Evolutionary conservation across 2,888 invertebrate species (phyloP), one percentile per base, ranked within the genome.

Genomic region (Ophion costatus): DNA sequence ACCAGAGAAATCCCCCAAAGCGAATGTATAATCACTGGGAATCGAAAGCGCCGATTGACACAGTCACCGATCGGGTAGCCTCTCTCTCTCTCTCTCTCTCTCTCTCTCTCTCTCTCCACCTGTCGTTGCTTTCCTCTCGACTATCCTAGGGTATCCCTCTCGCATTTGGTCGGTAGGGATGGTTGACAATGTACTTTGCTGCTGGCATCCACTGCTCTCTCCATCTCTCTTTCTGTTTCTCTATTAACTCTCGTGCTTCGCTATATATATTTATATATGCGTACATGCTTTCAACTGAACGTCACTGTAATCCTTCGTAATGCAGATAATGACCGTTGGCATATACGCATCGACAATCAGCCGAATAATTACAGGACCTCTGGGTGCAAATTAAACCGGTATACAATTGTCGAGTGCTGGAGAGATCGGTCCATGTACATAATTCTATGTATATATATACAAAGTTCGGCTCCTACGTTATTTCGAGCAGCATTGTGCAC

Each of bases 251-350:
- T 24, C 75, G 59, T 66, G 45, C 59, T 42, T 29, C 11, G 56
- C 56, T 69, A 67, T 77, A 77, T 85, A 75, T 69, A 77, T 73
- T 20, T 80, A 67, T 67, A 80, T 75, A 63, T 66, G 51, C 38
- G 71, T 77, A 57, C 57, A 51, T 67, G 76, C 73, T 71, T 88
- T 87, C 83, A 85, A 83, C 82, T 88, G 88, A 86, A 88, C 88
- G 88, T 90, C 89, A 89, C 90, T 90, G 89, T 90, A 90, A 91
- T 91, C 91, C 90, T 90, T 90, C 90, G 92, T 91, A 91, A 91
- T 91, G 90, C 90, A 89, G 89, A 90, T 91, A 92, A 90, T 88
- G 86, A 85, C 82, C 87, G 85, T 79, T 61, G 81, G 89, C 64
- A 88, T 88, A 89, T 88, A 89, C 87, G 90, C 89, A 91, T 89